phyloP scores from a whole-genome alignment of 1,140 invertebrate genomes.

The Apis cerana region DNA sequence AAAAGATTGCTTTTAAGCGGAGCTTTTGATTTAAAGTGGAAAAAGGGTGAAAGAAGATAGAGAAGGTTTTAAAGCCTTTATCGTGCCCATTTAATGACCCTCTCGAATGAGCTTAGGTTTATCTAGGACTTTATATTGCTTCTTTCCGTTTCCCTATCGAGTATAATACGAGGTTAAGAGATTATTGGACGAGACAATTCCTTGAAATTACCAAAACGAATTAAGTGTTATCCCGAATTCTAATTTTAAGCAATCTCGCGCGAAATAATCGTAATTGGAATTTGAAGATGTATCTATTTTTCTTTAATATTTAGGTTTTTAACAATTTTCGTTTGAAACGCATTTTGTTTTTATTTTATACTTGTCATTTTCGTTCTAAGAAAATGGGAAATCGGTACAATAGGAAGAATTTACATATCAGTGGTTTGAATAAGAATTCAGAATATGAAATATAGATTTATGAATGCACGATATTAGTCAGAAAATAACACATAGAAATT shows the following conservation, averaged over 20 bases:
- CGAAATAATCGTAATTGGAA: not conserved
- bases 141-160: slow-evolving; percentile 41
- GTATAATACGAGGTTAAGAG: slow-evolving; percentile 45
- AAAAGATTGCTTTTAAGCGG: not conserved
- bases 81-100: slow-evolving; percentile 47
- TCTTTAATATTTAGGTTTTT: not conserved
- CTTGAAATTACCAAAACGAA: slow-evolving; percentile 33
- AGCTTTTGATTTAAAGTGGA: not conserved
- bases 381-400: too few relatives aligned
- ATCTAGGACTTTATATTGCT: slow-evolving; percentile 56
- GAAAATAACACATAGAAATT: too few relatives aligned
- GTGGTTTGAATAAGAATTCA: too few relatives aligned
- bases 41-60: not conserved
- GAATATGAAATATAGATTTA: too few relatives aligned
- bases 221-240: slow-evolving; percentile 15
- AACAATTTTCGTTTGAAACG: not conserved
- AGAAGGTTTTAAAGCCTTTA: slow-evolving; percentile 45
- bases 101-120: slow-evolving; percentile 43
- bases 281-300: not conserved
- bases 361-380: too few relatives aligned
- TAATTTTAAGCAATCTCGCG: not conserved
- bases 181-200: slow-evolving; percentile 35
- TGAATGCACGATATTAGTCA: too few relatives aligned
- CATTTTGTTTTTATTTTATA: not conserved
- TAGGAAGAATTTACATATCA: too few relatives aligned